Evolutionary conservation across 2,797 vertebrate genomes (phyloP).

Genomic region (Sarcophilus harrisii): DNA sequence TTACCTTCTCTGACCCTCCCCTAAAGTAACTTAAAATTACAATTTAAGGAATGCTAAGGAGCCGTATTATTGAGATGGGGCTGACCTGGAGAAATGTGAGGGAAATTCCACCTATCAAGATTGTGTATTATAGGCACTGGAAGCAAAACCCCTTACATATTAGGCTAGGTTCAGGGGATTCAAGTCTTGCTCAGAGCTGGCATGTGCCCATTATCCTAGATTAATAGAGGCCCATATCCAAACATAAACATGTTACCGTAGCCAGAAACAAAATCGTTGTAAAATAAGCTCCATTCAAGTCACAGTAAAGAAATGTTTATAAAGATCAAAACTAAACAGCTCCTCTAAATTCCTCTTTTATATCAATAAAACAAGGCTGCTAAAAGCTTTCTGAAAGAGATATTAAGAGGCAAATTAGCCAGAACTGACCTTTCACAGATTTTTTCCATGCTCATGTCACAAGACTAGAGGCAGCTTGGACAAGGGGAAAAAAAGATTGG

Average conservation of each 20-base stretch:
- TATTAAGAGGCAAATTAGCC: background rate
- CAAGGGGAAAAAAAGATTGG: background rate
- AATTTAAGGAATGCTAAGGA: background rate
- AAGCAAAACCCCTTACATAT: background rate
- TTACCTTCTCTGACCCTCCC: background rate
- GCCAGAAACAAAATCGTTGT: conserved; percentile 26
- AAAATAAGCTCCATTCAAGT: background rate
- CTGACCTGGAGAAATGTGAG: background rate
- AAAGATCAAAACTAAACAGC: conserved; percentile 41
- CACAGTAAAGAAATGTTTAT: conserved; percentile 41
- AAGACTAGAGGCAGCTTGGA: background rate
- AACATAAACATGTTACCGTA: background rate
- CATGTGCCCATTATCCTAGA: too few relatives aligned
- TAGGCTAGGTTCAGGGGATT: too few relatives aligned
- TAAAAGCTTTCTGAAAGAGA: background rate
- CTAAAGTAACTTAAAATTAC: background rate
- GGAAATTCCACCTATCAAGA: background rate
- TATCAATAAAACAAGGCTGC: background rate
- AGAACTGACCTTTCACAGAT: background rate
- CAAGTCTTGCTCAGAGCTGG: background rate
- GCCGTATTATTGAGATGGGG: background rate
- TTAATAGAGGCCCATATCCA: background rate
- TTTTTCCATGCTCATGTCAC: background rate
- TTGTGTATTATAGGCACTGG: background rate
- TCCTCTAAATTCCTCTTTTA: background rate